Evolutionary conservation across 2,797 vertebrate genomes (phyloP).

Genomic region (Salarias fasciatus): DNA sequence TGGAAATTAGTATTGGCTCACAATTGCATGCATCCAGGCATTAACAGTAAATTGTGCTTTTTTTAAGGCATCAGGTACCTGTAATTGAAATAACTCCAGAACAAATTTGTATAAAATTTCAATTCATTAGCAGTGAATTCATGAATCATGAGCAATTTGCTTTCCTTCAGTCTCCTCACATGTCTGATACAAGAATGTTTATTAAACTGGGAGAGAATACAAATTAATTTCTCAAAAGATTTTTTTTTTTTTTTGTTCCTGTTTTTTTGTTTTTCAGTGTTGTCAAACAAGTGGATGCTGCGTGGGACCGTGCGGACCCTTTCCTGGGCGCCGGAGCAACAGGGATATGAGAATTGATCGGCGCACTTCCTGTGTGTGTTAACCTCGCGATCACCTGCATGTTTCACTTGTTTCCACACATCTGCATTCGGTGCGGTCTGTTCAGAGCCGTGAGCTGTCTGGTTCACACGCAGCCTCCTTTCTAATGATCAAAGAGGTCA

Average conservation of each 20-base stretch:
- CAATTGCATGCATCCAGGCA: conserved; percentile 66
- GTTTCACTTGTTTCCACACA: conserved; percentile 40
- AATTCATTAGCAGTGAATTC: conserved; percentile 71
- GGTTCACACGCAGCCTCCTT: conserved; percentile 49
- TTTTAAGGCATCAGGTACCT: conserved; percentile 62
- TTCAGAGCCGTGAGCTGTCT: conserved; percentile 59
- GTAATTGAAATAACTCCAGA: conserved; percentile 71
- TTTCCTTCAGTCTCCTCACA: conserved; percentile 47
- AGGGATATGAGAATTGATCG: conserved; percentile 28
- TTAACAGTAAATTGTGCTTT: conserved; percentile 60
- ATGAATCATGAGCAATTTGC: conserved; percentile 69
- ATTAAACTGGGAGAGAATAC: conserved; percentile 61
- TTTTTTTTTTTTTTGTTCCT: too few species aligned
- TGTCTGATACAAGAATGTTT: conserved; percentile 45
- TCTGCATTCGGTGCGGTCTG: conserved; percentile 41
- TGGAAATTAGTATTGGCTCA: conserved; percentile 65
- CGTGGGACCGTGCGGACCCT: conserved; percentile 35
- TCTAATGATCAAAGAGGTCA: conserved; percentile 78
- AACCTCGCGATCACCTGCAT: conserved; percentile 43
- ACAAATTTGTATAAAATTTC: conserved; percentile 71
- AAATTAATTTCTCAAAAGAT: conserved; percentile 45
- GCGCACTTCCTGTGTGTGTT: conserved; percentile 22
- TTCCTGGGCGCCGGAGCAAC: conserved; percentile 39
- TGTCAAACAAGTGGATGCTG: conserved; percentile 47
- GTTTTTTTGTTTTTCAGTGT: neutral